Percentiles rank a stretch among this genome's conserved stretches.
Conservation (phyloP, 2,113 vertebrate species). For the Psittacula cyanocephala region DNA sequence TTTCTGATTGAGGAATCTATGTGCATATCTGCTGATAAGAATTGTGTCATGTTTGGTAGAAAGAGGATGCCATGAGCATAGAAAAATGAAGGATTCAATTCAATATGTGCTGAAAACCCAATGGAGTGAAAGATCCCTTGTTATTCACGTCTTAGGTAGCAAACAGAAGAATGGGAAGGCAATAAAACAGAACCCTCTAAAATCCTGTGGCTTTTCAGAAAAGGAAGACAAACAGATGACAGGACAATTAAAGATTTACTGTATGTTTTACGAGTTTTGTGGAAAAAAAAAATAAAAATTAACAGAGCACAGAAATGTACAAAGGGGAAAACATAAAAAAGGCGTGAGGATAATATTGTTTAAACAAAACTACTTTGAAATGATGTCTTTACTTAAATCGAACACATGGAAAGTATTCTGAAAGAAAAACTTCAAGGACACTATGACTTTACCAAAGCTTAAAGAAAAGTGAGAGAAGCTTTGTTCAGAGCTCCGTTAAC, state of each 20-base stretch:
- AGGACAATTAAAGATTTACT: background rate
- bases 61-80: background rate
- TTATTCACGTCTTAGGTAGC: background rate
- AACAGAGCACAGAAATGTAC: background rate
- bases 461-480: background rate
- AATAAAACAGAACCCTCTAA: background rate
- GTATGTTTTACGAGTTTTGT: background rate
- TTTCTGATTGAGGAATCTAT: background rate
- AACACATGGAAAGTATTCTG: background rate
- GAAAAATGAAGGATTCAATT: background rate
- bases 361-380: background rate
- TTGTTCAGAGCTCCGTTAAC: background rate
- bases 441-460: background rate
- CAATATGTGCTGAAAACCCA: background rate
- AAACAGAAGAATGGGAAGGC: background rate
- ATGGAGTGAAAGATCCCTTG: background rate
- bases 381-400: background rate
- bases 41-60: background rate
- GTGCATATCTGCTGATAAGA: background rate
- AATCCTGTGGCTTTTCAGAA: background rate
- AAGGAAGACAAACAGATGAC: background rate
- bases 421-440: background rate
- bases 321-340: background rate
- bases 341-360: background rate
- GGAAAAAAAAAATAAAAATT: background rate